Evolutionary conservation across 2,113 vertebrate genomes (phyloP).

Genomic region (Sialia sialis): DNA sequence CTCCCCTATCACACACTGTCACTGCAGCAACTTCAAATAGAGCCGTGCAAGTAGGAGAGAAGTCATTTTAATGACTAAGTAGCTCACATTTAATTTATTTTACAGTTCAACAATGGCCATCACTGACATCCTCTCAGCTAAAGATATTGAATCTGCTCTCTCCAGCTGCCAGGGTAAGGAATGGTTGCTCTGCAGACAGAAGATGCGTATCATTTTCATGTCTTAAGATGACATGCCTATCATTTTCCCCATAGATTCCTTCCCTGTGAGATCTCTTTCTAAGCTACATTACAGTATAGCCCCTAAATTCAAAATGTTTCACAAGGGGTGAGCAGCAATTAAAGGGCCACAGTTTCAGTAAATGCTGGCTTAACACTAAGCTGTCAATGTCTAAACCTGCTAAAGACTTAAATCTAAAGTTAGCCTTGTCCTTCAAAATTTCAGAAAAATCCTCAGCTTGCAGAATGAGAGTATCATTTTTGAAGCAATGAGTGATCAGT

Average conservation of each 20-base stretch:
- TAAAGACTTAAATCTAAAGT: background rate
- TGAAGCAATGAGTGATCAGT: background rate
- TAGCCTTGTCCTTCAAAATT: background rate
- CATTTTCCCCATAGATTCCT: constrained; percentile 39
- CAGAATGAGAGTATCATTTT: background rate
- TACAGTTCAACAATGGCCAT: constrained; percentile 67
- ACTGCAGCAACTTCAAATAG: constrained; percentile 49
- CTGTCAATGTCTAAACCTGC: background rate
- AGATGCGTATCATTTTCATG: constrained; percentile 55
- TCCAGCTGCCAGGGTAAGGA: constrained; percentile 75
- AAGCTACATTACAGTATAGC: background rate
- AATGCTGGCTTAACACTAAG: background rate
- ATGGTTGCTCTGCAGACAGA: constrained; percentile 19
- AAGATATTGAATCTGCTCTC: constrained; percentile 74
- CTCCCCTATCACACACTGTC: constrained; percentile 21
- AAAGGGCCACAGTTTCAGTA: background rate
- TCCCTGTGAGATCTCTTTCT: constrained; percentile 24
- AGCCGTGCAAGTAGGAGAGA: background rate
- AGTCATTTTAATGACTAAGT: constrained; percentile 29
- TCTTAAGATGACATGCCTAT: constrained; percentile 39
- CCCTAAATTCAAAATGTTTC: background rate
- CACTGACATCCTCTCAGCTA: constrained; percentile 69
- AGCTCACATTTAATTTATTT: constrained; percentile 36
- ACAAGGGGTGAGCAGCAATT: background rate
- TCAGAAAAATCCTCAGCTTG: background rate